Evolutionary conservation across 2,888 invertebrate genomes (phyloP).

Genomic region (Trypoxylon attenuatum): DNA sequence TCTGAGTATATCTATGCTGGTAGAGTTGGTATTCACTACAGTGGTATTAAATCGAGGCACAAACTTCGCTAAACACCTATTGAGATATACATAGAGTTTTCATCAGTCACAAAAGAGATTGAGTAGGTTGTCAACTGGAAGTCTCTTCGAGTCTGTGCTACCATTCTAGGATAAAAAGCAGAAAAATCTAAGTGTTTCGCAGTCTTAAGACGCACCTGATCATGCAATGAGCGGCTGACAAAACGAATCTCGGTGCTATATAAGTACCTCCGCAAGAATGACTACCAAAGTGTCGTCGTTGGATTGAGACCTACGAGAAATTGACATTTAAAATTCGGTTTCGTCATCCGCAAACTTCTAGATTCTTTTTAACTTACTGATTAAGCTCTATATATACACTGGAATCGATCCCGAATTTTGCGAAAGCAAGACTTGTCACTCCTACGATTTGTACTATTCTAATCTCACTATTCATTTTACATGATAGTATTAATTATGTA

Average conservation of each 20-base stretch:
- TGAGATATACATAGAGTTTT: background rate
- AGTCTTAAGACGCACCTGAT: conserved; percentile 59
- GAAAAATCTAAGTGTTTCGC: conserved; percentile 17
- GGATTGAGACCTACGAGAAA: conserved; percentile 56
- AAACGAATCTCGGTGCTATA: conserved; percentile 60
- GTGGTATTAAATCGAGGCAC: background rate
- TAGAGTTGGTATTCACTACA: no score
- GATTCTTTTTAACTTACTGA: conserved; percentile 28
- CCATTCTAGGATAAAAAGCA: conserved; percentile 30
- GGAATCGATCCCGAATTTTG: no score
- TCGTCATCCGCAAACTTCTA: conserved; percentile 41
- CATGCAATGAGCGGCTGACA: conserved; percentile 69
- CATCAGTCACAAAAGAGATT: background rate
- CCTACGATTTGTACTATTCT: no score
- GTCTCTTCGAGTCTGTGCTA: conserved; percentile 4
- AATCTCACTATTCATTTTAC: no score
- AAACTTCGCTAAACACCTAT: background rate
- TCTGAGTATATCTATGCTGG: no score
- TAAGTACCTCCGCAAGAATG: conserved; percentile 67
- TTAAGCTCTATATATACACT: conserved; percentile 11
- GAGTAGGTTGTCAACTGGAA: background rate
- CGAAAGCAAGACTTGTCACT: no score
- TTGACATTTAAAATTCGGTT: conserved; percentile 57
- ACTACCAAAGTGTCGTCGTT: conserved; percentile 51
- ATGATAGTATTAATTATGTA: no score